These are phyloP conservation scores for Danionella dracula DNA, from an alignment of 2,797 vertebrate species.

Conservation along the genomic window DNA sequence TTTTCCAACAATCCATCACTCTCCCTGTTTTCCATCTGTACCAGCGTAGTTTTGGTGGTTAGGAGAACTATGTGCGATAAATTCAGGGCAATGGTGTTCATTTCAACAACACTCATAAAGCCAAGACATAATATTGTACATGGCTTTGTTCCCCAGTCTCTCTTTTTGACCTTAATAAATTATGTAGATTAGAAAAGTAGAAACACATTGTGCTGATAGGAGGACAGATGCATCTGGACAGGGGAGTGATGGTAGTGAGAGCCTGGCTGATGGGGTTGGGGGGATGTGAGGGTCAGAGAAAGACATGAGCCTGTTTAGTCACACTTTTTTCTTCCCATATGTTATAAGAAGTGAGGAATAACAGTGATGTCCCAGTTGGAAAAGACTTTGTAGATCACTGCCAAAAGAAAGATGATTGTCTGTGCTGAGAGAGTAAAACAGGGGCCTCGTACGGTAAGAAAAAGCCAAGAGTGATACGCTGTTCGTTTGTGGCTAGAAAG, in stretches of 20 bases:
- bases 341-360: constrained; percentile 41
- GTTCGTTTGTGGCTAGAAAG: constrained; percentile 2
- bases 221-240: constrained; percentile 37
- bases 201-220: constrained; percentile 73
- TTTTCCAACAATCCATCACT: constrained; percentile 16
- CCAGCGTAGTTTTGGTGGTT: constrained; percentile 16
- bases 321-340: constrained; percentile 37
- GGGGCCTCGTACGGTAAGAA: constrained; percentile 34
- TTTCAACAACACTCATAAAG: constrained; percentile 59
- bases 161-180: constrained; percentile 70
- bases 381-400: constrained; percentile 19
- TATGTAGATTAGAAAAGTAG: constrained; percentile 74
- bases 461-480: constrained; percentile 10
- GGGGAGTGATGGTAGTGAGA: constrained; percentile 11
- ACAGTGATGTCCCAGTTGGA: constrained; percentile 42
- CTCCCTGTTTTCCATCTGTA: constrained; percentile 17
- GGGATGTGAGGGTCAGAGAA: not conserved
- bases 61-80: constrained; percentile 49
- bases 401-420: constrained; percentile 39
- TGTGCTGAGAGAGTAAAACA: constrained; percentile 41
- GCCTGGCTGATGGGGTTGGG: not conserved
- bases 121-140: constrained; percentile 74
- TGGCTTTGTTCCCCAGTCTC: constrained; percentile 63
- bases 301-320: constrained; percentile 19
- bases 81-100: constrained; percentile 56